Evolutionary conservation across 2,113 vertebrate genomes (phyloP).

Genomic region (Lepisosteus osseus): DNA sequence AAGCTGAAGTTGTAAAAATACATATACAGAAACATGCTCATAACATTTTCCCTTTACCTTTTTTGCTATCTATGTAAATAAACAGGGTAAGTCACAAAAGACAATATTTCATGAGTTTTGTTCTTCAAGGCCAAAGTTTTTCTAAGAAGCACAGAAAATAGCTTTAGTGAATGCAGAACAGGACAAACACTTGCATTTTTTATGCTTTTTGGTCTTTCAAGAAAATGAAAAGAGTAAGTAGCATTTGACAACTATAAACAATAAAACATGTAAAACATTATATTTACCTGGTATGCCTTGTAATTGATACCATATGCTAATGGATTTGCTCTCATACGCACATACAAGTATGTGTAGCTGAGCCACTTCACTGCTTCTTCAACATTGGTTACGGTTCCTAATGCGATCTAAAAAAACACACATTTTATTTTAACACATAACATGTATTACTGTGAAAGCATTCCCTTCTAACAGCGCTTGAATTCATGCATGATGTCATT

Average conservation of each 20-base stretch:
- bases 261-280: neutral
- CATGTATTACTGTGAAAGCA: neutral
- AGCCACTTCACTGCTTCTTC: slow-evolving; percentile 98
- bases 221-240: slow-evolving; percentile 14
- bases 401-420: slow-evolving; percentile 73
- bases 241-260: slow-evolving; percentile 31
- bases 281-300: slow-evolving; percentile 86
- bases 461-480: neutral
- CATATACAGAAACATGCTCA: neutral
- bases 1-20: neutral
- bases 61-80: slow-evolving; percentile 5
- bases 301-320: slow-evolving; percentile 94
- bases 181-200: slow-evolving; percentile 66
- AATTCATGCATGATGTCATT: too few relatives aligned
- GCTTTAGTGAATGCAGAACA: neutral
- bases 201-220: slow-evolving; percentile 42
- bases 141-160: slow-evolving; percentile 2
- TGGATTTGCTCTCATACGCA: slow-evolving; percentile 97
- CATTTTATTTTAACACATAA: neutral
- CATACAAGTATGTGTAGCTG: slow-evolving; percentile 96
- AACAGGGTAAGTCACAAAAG: slow-evolving; percentile 11
- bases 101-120: neutral
- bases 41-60: neutral
- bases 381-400: slow-evolving; percentile 94
- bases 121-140: neutral